phyloP scores from a whole-genome alignment of 1,140 invertebrate species.

The Sarcophaga bullata region DNA sequence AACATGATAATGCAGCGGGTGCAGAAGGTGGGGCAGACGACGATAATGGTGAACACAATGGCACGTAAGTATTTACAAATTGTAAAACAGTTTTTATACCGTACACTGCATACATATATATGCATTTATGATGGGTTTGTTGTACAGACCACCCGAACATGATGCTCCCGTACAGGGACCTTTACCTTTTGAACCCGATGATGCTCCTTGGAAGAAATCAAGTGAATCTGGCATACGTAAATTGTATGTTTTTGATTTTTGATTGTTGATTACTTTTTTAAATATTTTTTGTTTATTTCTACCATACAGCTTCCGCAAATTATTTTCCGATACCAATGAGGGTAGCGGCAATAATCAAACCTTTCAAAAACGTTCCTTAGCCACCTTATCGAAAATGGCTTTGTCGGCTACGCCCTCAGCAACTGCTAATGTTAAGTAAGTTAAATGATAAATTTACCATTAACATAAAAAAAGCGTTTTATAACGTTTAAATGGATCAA shows the following conservation, averaged over 20 bases:
- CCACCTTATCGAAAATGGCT: constrained; percentile 78
- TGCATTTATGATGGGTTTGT: background rate
- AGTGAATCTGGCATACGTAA: constrained; percentile 89
- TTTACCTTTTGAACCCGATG: constrained; percentile 93
- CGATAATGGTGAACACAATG: constrained; percentile 25
- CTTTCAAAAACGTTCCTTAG: constrained; percentile 77
- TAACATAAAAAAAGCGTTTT: background rate
- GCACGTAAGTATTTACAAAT: constrained; percentile 44
- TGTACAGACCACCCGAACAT: constrained; percentile 67
- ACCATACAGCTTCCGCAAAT: constrained; percentile 73
- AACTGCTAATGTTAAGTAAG: constrained; percentile 49
- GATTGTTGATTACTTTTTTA: background rate
- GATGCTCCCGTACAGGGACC: constrained; percentile 95
- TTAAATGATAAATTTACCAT: background rate
- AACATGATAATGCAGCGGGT: constrained; percentile 49
- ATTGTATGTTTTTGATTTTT: constrained; percentile 79
- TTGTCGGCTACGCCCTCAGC: constrained; percentile 67
- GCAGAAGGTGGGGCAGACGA: constrained; percentile 49
- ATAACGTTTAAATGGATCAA: constrained; percentile 30
- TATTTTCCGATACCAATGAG: constrained; percentile 76
- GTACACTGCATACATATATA: background rate
- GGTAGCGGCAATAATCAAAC: constrained; percentile 68
- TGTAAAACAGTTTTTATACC: too few relatives aligned
- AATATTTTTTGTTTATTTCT: background rate
- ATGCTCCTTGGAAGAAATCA: constrained; percentile 89